Percentiles rank a stretch among this genome's conserved stretches.
Evolutionary conservation across 2,113 vertebrate genomes (phyloP).

Genomic region (Istiophorus platypterus): DNA sequence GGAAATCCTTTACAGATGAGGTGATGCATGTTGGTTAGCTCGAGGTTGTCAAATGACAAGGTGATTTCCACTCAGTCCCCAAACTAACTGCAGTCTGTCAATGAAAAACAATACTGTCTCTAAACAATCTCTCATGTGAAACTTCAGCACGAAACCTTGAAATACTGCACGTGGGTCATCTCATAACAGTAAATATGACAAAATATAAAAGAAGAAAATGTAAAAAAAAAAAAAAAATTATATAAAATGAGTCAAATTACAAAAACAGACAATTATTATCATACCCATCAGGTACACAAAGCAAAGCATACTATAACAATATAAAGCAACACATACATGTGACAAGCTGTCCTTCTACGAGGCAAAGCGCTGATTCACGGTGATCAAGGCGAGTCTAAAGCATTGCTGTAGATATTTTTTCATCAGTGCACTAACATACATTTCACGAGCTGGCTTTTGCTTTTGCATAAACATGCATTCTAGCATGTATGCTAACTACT

Average conservation of each 20-base stretch:
- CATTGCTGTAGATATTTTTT: slow-evolving; percentile 36
- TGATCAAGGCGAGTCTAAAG: slow-evolving; percentile 61
- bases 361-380: slow-evolving; percentile 58
- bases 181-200: slow-evolving; percentile 42
- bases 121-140: slow-evolving; percentile 34
- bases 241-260: slow-evolving; percentile 34
- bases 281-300: slow-evolving; percentile 19
- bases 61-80: slow-evolving; percentile 30
- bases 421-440: slow-evolving; percentile 57
- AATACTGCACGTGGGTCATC: slow-evolving; percentile 22
- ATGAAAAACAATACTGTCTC: slow-evolving; percentile 14
- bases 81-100: slow-evolving; percentile 30
- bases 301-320: slow-evolving; percentile 39
- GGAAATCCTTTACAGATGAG: slow-evolving; percentile 49
- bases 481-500: slow-evolving; percentile 54
- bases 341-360: slow-evolving; percentile 47
- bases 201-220: slow-evolving; percentile 38
- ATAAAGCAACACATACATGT: slow-evolving; percentile 37
- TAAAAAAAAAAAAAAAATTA: no score
- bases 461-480: slow-evolving; percentile 62
- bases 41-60: slow-evolving; percentile 9
- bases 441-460: slow-evolving; percentile 64
- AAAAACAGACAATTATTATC: slow-evolving; percentile 29
- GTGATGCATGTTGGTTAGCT: slow-evolving; percentile 39
- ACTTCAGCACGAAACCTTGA: slow-evolving; percentile 49